These are phyloP conservation scores for Halocaridina rubra DNA, from an alignment of 2,888 invertebrate species.

Conservation along the genomic window DNA sequence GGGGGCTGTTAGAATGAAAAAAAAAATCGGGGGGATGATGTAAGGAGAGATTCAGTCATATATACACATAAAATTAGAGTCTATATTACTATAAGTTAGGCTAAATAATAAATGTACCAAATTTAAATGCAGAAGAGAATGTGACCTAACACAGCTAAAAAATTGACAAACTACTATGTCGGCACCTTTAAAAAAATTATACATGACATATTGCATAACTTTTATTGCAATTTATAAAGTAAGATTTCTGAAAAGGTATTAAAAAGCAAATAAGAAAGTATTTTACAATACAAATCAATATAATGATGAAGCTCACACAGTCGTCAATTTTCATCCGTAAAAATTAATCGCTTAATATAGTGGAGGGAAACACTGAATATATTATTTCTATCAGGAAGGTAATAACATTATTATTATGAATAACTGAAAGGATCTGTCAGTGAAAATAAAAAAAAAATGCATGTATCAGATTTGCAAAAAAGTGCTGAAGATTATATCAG, in stretches of 20 bases:
- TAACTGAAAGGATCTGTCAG: no score
- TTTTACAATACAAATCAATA: not conserved
- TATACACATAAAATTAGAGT: conserved; percentile 47
- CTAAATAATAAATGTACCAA: conserved; percentile 22
- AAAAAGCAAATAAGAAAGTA: not conserved
- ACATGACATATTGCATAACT: not conserved
- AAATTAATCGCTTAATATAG: no score
- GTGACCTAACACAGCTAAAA: conserved; percentile 6
- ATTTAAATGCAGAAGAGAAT: conserved; percentile 23
- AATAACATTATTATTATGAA: no score
- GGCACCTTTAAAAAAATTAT: conserved; percentile 38
- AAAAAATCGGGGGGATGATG: conserved; percentile 53
- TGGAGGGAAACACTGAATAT: no score
- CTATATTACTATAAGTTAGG: conserved; percentile 42
- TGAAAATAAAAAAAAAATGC: no score
- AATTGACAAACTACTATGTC: conserved; percentile 31
- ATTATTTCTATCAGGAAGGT: no score
- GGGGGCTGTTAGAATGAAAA: conserved; percentile 64
- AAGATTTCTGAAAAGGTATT: not conserved
- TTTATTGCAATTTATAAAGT: not conserved
- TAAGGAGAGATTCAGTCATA: conserved; percentile 56
- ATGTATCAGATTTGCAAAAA: no score
- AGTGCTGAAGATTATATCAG: no score
- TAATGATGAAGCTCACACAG: not conserved
- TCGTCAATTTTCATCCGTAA: not conserved